Evolutionary conservation across 2,797 vertebrate species (phyloP).

Genomic region (Xiphorhynchus erythropygius): DNA sequence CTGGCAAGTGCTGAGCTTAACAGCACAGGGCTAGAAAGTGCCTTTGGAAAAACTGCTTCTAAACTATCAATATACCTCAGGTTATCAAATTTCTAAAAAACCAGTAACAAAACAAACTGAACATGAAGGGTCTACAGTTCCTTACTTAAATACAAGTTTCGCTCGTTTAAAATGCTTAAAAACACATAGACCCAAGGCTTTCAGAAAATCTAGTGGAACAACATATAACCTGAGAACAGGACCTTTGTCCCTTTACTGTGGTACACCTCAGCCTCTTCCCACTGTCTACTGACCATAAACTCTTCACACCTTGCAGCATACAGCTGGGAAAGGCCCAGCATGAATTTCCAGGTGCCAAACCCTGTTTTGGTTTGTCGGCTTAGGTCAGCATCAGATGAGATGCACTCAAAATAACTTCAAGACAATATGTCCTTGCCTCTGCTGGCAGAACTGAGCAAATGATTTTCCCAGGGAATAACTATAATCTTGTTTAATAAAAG

Average conservation of each 20-base stretch:
- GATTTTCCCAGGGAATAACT: not conserved
- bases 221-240: not conserved
- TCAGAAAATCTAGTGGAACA: not conserved
- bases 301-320: not conserved
- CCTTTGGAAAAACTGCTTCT: not conserved
- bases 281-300: not conserved
- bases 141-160: not conserved
- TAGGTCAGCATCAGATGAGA: not conserved
- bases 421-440: not conserved
- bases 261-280: not conserved
- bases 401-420: not conserved
- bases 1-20: not conserved
- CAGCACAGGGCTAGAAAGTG: not conserved
- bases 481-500: not conserved
- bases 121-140: not conserved
- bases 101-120: not conserved
- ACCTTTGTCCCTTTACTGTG: not conserved
- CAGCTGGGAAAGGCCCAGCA: not conserved
- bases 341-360: not conserved
- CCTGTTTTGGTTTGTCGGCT: not conserved
- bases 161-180: not conserved
- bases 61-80: not conserved
- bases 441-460: not conserved
- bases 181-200: not conserved
- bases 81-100: not conserved